Conservation (phyloP, 2,888 invertebrate genomes). For the Stegana nigrithorax region DNA sequence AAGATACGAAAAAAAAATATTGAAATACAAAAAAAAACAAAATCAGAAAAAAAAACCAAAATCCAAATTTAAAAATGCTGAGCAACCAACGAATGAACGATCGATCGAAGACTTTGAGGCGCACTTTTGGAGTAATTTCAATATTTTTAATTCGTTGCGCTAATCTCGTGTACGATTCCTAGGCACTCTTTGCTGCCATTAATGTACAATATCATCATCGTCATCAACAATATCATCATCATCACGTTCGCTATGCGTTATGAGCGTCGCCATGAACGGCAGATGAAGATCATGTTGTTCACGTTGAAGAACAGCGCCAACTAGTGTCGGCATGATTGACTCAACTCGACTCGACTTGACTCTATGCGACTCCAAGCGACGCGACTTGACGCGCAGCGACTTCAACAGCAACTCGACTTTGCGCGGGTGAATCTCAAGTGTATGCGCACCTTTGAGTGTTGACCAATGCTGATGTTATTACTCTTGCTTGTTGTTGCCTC, state of each 20-base stretch:
- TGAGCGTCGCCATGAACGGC: background rate
- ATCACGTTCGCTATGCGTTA: no score
- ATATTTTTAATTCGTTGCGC: conserved; percentile 64
- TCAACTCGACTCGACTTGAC: background rate
- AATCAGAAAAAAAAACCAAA: background rate
- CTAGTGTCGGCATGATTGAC: conserved; percentile 19
- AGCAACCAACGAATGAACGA: background rate
- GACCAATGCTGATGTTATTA: background rate
- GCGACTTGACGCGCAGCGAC: no score
- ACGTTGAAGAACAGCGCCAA: conserved; percentile 16
- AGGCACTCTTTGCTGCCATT: conserved; percentile 2
- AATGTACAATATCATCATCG: background rate
- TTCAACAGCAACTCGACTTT: no score
- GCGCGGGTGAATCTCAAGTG: conserved; percentile 13
- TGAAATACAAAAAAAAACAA: background rate
- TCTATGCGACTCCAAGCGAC: background rate
- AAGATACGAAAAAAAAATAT: background rate
- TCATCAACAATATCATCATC: no score
- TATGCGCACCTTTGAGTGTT: background rate
- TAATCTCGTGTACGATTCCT: conserved; percentile 50
- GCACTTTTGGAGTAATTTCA: conserved; percentile 53
- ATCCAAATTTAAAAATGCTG: background rate
- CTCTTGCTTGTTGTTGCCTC: background rate
- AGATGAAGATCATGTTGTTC: conserved; percentile 9
- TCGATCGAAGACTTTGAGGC: background rate